These are phyloP conservation scores for Neoarius graeffei DNA, from an alignment of 2,113 vertebrate species.

Conservation along the genomic window DNA sequence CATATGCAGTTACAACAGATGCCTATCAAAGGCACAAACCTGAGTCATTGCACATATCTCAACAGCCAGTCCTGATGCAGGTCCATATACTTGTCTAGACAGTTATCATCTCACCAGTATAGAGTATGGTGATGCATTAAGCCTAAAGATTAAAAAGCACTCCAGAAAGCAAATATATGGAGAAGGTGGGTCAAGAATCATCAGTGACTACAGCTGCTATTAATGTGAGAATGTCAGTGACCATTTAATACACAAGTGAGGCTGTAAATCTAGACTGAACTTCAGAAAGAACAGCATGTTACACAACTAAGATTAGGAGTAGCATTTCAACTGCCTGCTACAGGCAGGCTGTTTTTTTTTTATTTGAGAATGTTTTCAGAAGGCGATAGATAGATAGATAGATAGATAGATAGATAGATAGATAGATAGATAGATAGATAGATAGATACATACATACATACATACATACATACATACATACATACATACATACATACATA, in stretches of 20 bases:
- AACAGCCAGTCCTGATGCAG: not conserved
- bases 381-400: not conserved
- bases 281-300: conserved; percentile 27
- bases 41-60: conserved; percentile 16
- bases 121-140: not conserved
- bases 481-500: too few species aligned
- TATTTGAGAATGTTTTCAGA: conserved; percentile 9
- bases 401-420: too few species aligned
- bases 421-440: too few species aligned
- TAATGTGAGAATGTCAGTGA: not conserved
- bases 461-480: too few species aligned
- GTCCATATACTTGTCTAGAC: not conserved
- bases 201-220: not conserved
- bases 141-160: not conserved
- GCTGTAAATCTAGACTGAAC: conserved; percentile 7
- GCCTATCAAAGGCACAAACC: not conserved
- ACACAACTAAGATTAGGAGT: conserved; percentile 16
- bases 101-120: not conserved
- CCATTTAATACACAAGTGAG: not conserved
- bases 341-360: conserved; percentile 28
- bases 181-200: not conserved
- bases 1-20: not conserved
- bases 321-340: conserved; percentile 30
- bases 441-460: too few species aligned
- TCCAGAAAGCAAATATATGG: conserved; percentile 1